Conservation (phyloP, 2,888 invertebrate genomes). For the Pheosia gnoma region DNA sequence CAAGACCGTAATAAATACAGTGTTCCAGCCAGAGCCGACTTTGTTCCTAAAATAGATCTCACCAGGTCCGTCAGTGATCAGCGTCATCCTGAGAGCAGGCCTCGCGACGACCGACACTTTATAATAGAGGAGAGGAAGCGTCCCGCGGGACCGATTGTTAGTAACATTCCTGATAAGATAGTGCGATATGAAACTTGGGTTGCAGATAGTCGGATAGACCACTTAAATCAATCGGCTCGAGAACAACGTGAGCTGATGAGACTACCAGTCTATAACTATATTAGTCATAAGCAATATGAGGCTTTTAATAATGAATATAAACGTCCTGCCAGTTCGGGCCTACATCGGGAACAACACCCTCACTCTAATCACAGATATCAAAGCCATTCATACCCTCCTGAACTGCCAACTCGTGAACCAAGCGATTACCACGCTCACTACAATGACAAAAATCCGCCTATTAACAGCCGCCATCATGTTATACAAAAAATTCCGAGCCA, state of each 20-base stretch:
- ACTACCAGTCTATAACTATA: constrained; percentile 75
- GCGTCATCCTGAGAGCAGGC: constrained; percentile 61
- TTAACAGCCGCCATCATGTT: constrained; percentile 65
- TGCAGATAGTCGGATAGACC: constrained; percentile 74
- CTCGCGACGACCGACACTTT: constrained; percentile 72
- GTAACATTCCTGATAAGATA: constrained; percentile 80
- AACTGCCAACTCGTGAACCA: constrained; percentile 58
- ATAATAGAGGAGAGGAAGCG: constrained; percentile 77
- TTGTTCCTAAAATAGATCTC: constrained; percentile 78
- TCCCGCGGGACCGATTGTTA: constrained; percentile 66
- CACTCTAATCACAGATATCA: constrained; percentile 63
- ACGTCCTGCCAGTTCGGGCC: constrained; percentile 49
- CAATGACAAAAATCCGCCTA: constrained; percentile 61
- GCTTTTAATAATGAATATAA: constrained; percentile 75
- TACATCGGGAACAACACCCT: constrained; percentile 63
- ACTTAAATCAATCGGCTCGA: constrained; percentile 63
- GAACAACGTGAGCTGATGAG: constrained; percentile 76
- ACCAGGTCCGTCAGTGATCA: constrained; percentile 66
- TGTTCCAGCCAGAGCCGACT: constrained; percentile 60
- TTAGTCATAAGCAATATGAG: constrained; percentile 74
- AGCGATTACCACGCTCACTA: constrained; percentile 66
- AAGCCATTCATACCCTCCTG: constrained; percentile 54
- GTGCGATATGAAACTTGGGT: constrained; percentile 77
- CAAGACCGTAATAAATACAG: constrained; percentile 65
- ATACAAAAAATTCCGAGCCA: constrained; percentile 73